Evolutionary conservation across 1,140 invertebrate species (phyloP), one percentile per base, ranked within the genome.

Genomic region (Micrasema longulum): DNA sequence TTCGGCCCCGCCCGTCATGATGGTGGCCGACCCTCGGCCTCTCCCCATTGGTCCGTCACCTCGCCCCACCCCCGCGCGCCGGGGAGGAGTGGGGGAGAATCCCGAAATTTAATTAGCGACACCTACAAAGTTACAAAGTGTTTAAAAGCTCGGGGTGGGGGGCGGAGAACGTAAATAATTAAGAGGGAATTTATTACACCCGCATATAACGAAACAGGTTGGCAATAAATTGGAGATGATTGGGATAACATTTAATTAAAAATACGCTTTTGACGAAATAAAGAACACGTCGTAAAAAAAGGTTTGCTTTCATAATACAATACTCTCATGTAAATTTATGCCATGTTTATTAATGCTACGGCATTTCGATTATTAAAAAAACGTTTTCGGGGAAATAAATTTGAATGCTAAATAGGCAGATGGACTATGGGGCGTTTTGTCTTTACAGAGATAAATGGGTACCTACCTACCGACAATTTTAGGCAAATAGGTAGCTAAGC

Each of bases 11-110:
- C 74, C 63, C 50, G 52, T 62, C 52, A 53, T 60, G 71, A 72
- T 70, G 74, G 69, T 66, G 74, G 74, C 73, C 74, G 74, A 75
- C 62, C 74, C 74, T 69, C 74, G 31, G 22, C n/a, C 48, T 6
- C 20, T 11, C 45, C 9, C 47, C 26, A 75, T 75, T 75, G 74
- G 74, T 36, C 66, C 20, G 22, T 0, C 10, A 9, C 0, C 48
- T 11, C 10, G 47, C 31, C 22, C 60, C 48, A 62, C 67, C 66
- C 35, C 36, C 43, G 68, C n/a, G 26, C 14, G 41, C 18, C 1
- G 53, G 52, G 53, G 67, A 60, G 53, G 31, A 31, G 35, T 14
- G 45, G 36, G 45, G 57, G 43, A 64, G n/a, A 16, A 26, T 36
- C 38, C 47, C 16, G 36, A n/a, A 69, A 74, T 74, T 74, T 74